phyloP scores from a whole-genome alignment of 2,113 vertebrate genomes.

The Pangasianodon hypophthalmus region DNA sequence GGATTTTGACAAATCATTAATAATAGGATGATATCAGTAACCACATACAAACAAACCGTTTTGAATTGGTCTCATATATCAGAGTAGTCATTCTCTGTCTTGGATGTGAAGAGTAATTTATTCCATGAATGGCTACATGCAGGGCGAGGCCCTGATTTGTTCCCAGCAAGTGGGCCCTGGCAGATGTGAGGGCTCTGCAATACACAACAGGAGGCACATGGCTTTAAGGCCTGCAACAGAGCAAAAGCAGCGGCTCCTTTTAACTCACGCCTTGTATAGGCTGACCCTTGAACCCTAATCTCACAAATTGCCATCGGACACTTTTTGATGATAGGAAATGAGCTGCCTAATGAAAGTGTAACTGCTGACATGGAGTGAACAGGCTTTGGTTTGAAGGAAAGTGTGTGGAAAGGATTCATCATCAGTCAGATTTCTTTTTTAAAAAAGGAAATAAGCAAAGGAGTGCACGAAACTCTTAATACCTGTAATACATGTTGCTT shows the following conservation, averaged over 20 bases:
- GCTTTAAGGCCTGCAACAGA: slow-evolving; percentile 51
- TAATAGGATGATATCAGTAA: background rate
- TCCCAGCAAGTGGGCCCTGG: slow-evolving; percentile 49
- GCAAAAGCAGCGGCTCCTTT: slow-evolving; percentile 64
- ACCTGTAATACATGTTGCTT: background rate
- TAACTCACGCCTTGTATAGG: slow-evolving; percentile 59
- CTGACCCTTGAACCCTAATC: slow-evolving; percentile 57
- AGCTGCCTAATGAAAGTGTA: slow-evolving; percentile 65
- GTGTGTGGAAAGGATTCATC: background rate
- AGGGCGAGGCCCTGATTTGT: background rate
- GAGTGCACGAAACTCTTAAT: background rate
- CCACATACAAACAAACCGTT: background rate
- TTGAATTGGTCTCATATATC: slow-evolving; percentile 23
- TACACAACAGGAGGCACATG: slow-evolving; percentile 55
- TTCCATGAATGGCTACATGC: slow-evolving; percentile 37
- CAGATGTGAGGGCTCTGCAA: slow-evolving; percentile 61
- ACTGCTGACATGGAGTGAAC: slow-evolving; percentile 49
- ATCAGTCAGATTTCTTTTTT: background rate
- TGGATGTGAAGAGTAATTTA: slow-evolving; percentile 29
- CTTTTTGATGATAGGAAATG: slow-evolving; percentile 61
- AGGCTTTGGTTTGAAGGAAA: background rate
- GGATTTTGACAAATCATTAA: background rate
- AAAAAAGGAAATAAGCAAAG: background rate
- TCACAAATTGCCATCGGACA: slow-evolving; percentile 56
- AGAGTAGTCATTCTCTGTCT: slow-evolving; percentile 26